A percentile compares a stretch with the other conserved stretches of the same genome.
phyloP scores from a whole-genome alignment of 2,113 vertebrate species.

The Girardinichthys multiradiatus region DNA sequence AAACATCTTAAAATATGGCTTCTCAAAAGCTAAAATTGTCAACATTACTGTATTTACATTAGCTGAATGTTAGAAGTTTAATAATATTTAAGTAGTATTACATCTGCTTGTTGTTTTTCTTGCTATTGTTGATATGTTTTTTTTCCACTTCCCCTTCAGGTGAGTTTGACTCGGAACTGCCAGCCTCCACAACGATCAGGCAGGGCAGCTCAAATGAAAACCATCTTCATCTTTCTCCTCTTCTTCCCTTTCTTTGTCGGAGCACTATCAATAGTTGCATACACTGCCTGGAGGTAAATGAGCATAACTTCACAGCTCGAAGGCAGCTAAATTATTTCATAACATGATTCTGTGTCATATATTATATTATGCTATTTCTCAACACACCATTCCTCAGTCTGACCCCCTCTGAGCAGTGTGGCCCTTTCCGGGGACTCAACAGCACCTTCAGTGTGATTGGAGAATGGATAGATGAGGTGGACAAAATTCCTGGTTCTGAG shows the following conservation, averaged over 20 bases:
- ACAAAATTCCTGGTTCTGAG: constrained; percentile 33
- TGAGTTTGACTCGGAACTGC: constrained; percentile 91
- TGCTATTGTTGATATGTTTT: constrained; percentile 1
- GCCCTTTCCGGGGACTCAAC: constrained; percentile 87
- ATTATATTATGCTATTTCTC: neutral
- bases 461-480: constrained; percentile 81
- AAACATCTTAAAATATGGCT: too few relatives aligned
- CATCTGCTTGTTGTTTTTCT: neutral
- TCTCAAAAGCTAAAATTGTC: too few relatives aligned
- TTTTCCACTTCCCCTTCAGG: constrained; percentile 66
- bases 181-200: constrained; percentile 88
- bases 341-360: too few relatives aligned
- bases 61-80: neutral
- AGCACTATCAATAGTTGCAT: constrained; percentile 82
- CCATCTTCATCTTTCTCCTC: constrained; percentile 88
- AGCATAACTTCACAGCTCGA: neutral
- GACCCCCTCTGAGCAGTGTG: constrained; percentile 87
- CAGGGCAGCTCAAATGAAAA: constrained; percentile 92
- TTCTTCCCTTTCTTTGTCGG: constrained; percentile 92
- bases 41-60: too few relatives aligned
- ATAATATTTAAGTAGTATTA: neutral
- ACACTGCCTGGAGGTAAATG: constrained; percentile 90
- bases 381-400: constrained; percentile 69
- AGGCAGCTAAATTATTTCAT: neutral
- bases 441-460: constrained; percentile 81